phyloP scores from a whole-genome alignment of 2,888 invertebrate genomes.

The Drosophila incognita region DNA sequence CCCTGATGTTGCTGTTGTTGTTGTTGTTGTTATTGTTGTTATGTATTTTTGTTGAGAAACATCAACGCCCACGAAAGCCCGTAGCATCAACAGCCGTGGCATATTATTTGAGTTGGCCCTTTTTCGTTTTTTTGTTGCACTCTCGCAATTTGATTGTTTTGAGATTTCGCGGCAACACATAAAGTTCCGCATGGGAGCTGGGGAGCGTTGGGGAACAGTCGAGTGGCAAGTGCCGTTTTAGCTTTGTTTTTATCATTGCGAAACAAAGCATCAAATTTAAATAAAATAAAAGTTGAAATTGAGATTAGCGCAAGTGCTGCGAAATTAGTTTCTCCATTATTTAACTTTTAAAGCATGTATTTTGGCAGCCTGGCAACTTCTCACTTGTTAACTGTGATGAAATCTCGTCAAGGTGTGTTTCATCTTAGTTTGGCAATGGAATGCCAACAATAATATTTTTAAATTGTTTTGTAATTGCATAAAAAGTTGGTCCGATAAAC shows the following conservation, averaged over 20 bases:
- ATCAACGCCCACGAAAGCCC: constrained; percentile 73
- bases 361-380: constrained; percentile 16
- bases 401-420: not conserved
- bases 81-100: constrained; percentile 38
- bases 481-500: not conserved
- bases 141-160: constrained; percentile 75
- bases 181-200: constrained; percentile 56
- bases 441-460: not conserved
- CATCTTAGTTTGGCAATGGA: not conserved
- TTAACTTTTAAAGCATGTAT: constrained; percentile 45
- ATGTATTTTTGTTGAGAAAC: constrained; percentile 73
- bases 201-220: not conserved
- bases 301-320: constrained; percentile 69
- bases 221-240: constrained; percentile 31
- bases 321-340: constrained; percentile 70
- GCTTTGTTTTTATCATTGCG: constrained; percentile 59
- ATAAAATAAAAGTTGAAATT: constrained; percentile 77
- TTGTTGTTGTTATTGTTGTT: constrained; percentile 33
- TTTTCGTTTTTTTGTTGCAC: constrained; percentile 46
- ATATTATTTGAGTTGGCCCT: constrained; percentile 72
- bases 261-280: constrained; percentile 67
- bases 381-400: not conserved
- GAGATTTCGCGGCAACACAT: constrained; percentile 76
- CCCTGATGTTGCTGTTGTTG: constrained; percentile 7
- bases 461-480: not conserved